Base-by-base conservation (phyloP, 2,113 vertebrate genomes). In the Phocoena phocoena region DNA sequence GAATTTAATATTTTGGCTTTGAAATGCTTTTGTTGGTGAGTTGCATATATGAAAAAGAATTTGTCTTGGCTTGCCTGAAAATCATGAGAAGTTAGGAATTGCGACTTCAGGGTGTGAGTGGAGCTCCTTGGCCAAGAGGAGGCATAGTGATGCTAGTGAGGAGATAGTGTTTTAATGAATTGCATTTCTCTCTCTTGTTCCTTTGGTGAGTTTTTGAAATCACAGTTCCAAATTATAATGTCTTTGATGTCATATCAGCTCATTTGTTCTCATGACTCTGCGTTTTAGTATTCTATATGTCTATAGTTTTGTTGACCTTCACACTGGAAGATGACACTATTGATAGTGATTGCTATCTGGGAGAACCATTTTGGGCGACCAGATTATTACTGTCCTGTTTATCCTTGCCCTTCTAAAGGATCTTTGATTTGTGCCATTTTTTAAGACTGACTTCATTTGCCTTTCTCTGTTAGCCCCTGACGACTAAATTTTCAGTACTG, bases 391-490 rank as follows among this genome's bases (percentile, higher is more conserved):
- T 84, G 63, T 33, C 13, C 25, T 38, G 62, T 65, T 77, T 71
- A 70, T 38, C 13, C 38, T 85, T 44, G 53, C 6, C 53, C 17
- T 93, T 77, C 36, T 63, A 11, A 90, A 96, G 68, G 12, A 55
- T 73, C 67, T 81, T 79, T 96, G 87, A 36, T 93, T 89, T 95
- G 76, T 96, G 68, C 31, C 50, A 25, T 87, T 98, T 93, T 96
- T 47, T 93, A 65, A 93, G 41, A 63, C 23, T 88, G 47, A 82
- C 23, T 70, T 93, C 62, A 55, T 94, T 85, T 89, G 53, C 26
- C 70, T 36, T 73, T 92, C 15, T 94, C n/a, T 20, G 1, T 95
- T 82, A 68, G 90, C 7, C 3, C 26, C 50, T 93, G 33, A 41
- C 79, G 88, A 97, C 82, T 95, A 79, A 93, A 85, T 97, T 88